A percentile compares a stretch with the other conserved stretches of the same genome.
Evolutionary conservation across 1,140 invertebrate genomes (phyloP).

Genomic region (Brachionus manjavacas): DNA sequence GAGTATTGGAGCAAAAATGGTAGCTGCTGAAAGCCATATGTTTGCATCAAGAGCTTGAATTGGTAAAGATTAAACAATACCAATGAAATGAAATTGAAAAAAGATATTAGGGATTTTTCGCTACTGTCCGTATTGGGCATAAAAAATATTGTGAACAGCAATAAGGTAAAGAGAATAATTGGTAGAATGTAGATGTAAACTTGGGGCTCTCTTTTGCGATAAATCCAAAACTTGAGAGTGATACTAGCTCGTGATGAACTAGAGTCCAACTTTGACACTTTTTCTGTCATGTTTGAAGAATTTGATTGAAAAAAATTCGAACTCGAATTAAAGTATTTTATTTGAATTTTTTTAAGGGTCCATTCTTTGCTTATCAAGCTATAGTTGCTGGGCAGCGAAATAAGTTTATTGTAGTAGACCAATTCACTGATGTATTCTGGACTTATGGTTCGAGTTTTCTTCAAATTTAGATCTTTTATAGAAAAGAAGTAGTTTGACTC

Average conservation of each 20-base stretch:
- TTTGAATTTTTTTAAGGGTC: constrained; percentile 28
- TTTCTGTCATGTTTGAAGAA: not conserved
- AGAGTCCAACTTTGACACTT: not conserved
- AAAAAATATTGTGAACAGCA: constrained; percentile 37
- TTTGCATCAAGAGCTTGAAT: constrained; percentile 7
- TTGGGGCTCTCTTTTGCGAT: constrained; percentile 35
- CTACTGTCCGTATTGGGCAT: not conserved
- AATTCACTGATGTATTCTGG: not conserved
- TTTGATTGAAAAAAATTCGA: not conserved
- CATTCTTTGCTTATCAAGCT: constrained; percentile 14
- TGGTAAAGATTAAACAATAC: constrained; percentile 19
- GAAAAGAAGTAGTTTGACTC: not conserved
- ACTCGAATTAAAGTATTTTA: constrained; percentile 5
- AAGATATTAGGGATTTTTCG: constrained; percentile 25
- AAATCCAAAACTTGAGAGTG: constrained; percentile 26
- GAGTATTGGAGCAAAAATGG: constrained; percentile 33
- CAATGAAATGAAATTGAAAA: constrained; percentile 26
- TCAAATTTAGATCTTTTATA: not conserved
- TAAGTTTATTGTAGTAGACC: not conserved
- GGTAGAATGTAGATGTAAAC: constrained; percentile 28
- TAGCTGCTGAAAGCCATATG: constrained; percentile 26
- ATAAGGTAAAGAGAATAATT: constrained; percentile 9
- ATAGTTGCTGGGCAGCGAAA: not conserved
- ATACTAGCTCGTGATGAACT: not conserved
- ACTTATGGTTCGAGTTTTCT: not conserved